These are phyloP conservation scores for Cyclargus thomasi DNA, from an alignment of 1,140 invertebrate genomes.

Conservation along the genomic window DNA sequence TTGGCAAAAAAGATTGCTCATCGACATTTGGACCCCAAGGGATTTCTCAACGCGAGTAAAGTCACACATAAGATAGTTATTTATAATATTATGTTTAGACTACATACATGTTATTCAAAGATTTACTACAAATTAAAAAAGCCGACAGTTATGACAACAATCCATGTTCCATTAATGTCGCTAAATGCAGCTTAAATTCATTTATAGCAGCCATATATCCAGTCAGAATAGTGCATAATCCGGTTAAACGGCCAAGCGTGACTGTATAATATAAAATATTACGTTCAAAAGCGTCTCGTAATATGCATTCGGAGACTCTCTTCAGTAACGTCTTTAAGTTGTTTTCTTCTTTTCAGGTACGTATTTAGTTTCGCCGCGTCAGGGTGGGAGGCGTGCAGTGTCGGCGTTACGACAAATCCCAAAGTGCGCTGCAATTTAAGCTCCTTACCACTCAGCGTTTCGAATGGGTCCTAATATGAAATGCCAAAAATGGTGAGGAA, in stretches of 20 bases:
- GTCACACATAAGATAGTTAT: too few species aligned
- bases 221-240: background rate
- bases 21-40: too few species aligned
- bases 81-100: too few species aligned
- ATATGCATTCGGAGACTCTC: background rate
- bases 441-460: slow-evolving; percentile 2
- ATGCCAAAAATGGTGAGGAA: background rate
- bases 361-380: slow-evolving; percentile 2
- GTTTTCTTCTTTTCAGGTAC: background rate
- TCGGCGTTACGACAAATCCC: background rate
- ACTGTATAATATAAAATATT: background rate
- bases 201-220: background rate
- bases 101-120: too few species aligned
- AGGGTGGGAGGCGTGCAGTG: background rate
- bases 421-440: background rate
- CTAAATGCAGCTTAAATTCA: background rate
- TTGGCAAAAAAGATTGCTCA: too few species aligned
- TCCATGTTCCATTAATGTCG: too few species aligned
- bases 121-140: too few species aligned
- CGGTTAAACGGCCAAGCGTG: background rate
- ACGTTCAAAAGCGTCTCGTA: background rate
- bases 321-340: background rate
- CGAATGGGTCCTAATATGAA: background rate
- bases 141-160: too few species aligned
- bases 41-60: too few species aligned